Base-by-base conservation (phyloP, 2,113 vertebrate species). In the Tachysurus vachellii region DNA sequence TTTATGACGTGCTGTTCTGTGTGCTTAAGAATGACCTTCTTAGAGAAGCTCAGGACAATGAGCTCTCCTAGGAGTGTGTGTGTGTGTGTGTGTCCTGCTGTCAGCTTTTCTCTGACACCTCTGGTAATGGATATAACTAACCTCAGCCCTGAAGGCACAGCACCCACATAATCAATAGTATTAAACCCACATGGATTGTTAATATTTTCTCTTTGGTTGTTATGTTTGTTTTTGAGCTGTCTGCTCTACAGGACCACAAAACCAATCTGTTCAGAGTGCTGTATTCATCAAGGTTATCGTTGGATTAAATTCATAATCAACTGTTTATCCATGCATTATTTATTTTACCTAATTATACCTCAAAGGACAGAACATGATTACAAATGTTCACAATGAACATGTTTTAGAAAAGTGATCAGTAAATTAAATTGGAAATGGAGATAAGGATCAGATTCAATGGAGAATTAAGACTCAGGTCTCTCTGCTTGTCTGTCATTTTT, bases 391-490 rank as follows among this genome's bases (percentile, higher is more conserved):
- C 47, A 26, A 50, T 11, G 12, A 12, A 23, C 44, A 26, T 50
- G 31, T 31, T 19, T 73, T 44, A 75, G 1, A 47, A 50, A 50
- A 21, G 21, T 50, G 36, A 19, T 76, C 47, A n/a, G 26, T 76
- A 76, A 76, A n/a, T 70, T 17, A 70, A 70, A 31, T 12, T 80
- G 53, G 14, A 28, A 56, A 80, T 5, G 61, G 42, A 73, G 57
- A 77, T 64, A 54, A 66, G 10, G 11, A 26, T 26, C 28, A 42
- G 61, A 14, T 79, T 70, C 54, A 13, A 14, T 68, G 64, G 68
- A 84, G 79, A 84, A 80, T 84, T 57, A 86, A 53, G 76, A 42
- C 6, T 42, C 12, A 42, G 54, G n/a, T 80, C 21, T 21, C 64
- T 62, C 6, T 8, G 47, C 61, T 66, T 61, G 28, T 9, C n/a